Evolutionary conservation across 1,140 invertebrate species (phyloP).

Genomic region (Nixonia krombeini): DNA sequence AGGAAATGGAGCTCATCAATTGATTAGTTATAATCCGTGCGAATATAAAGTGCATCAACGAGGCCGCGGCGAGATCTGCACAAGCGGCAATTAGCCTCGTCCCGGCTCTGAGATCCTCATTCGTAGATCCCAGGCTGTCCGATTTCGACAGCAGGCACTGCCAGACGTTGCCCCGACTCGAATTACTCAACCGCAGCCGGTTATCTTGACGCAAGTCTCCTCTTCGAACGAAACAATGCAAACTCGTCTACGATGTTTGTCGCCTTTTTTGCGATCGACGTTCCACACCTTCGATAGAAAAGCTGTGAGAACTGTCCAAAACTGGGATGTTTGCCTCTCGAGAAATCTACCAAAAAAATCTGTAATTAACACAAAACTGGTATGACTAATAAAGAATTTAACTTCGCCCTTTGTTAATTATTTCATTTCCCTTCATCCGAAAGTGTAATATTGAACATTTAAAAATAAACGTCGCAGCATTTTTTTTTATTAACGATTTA

Average conservation of each 20-base stretch:
- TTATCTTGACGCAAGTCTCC: constrained; percentile 22
- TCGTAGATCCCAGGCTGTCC: constrained; percentile 29
- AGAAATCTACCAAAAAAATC: too few relatives aligned
- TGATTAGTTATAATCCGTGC: constrained; percentile 24
- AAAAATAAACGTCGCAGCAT: too few relatives aligned
- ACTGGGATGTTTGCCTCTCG: too few relatives aligned
- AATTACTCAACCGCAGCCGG: constrained; percentile 34
- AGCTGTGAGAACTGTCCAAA: too few relatives aligned
- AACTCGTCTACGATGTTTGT: too few relatives aligned
- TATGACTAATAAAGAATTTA: too few relatives aligned
- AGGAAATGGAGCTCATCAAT: constrained; percentile 12
- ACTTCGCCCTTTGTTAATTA: too few relatives aligned
- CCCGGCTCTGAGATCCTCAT: constrained; percentile 25
- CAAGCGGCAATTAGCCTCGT: constrained; percentile 42
- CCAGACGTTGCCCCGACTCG: constrained; percentile 22
- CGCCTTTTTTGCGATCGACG: too few relatives aligned
- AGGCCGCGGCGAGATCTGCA: constrained; percentile 34
- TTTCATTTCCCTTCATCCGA: too few relatives aligned
- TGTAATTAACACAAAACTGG: too few relatives aligned
- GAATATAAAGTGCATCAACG: constrained; percentile 30
- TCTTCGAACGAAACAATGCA: constrained; percentile 6
- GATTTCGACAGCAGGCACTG: constrained; percentile 40
- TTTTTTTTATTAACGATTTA: too few relatives aligned
- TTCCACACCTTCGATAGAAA: not conserved
- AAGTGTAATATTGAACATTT: too few relatives aligned